These are phyloP conservation scores for Metallyticus violacea DNA, from an alignment of 2,888 invertebrate species.

Conservation along the genomic window DNA sequence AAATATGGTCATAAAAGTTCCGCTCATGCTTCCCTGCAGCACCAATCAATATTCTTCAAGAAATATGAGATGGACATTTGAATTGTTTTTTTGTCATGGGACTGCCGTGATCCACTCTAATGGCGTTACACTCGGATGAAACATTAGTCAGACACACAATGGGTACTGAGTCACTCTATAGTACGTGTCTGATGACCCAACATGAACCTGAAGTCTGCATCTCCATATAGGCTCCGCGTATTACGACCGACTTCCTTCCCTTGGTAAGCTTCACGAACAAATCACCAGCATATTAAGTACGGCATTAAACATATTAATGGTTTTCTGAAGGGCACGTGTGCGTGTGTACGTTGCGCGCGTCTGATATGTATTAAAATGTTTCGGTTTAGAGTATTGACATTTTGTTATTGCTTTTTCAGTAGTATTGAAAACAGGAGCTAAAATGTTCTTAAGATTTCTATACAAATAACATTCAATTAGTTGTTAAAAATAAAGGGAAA, in stretches of 20 bases:
- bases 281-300: background rate
- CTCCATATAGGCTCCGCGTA: background rate
- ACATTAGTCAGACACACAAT: background rate
- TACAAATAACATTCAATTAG: too few species aligned
- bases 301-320: background rate
- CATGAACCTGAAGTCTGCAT: background rate
- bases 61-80: background rate
- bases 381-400: too few species aligned
- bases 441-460: too few species aligned
- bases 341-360: too few species aligned
- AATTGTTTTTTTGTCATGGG: background rate
- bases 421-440: too few species aligned
- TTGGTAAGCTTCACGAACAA: background rate
- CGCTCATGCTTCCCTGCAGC: background rate
- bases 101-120: background rate
- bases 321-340: background rate
- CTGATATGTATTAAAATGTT: too few species aligned
- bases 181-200: background rate
- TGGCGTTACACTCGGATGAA: background rate
- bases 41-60: background rate
- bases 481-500: too few species aligned
- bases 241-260: background rate
- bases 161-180: background rate
- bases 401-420: too few species aligned
- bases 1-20: background rate